Base-by-base conservation (phyloP, 2,113 vertebrate species). In the Papio anubis region DNA sequence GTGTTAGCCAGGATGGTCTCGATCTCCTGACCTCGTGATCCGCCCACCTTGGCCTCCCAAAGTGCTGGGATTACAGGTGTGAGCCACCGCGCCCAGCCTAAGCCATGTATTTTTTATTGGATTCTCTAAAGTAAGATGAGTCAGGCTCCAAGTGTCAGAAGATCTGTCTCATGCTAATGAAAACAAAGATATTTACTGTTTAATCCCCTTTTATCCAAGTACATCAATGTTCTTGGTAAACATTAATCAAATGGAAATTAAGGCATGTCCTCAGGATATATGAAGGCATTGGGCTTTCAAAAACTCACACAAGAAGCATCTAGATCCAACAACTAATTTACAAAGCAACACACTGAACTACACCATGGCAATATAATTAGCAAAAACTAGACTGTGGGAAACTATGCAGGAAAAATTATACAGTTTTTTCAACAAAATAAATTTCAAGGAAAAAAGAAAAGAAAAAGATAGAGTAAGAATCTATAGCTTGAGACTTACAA, bases 101-200 rank as follows among this genome's bases (percentile, higher is more conserved):
- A 72, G 25, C 30, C n/a, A 93, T 48, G 32, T 48, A 72, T 11
- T 88, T 93, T 55, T 17, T 13, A 90, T 2, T 89, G 38, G 88
- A 84, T 88, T 95, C 59, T 90, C 93, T 86, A 59, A 93, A 93
- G 68, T 45, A 90, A 35, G 52, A 35, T 85, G 78, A 93, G 59
- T 89, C 93, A 96, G 25, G 5, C 40, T 95, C 80, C 35, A 75
- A 93, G 61, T 85, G 35, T 97, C 94, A 94, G 91, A 93, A 97
- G 70, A 94, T 83, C 81, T 84, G 76, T 94, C 85, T 88, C 94
- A 70, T 18, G 86, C 18, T 93, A 91, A 66, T 30, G 17, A 96
- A 91, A 95, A 91, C 88, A 94, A 96, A 97, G 90, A 79, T 66
- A 76, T 78, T 79, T 59, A 88, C 27, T 94, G 66, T 93, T 68